These are phyloP conservation scores for Nebria salina DNA, from an alignment of 2,888 invertebrate species.

Conservation along the genomic window DNA sequence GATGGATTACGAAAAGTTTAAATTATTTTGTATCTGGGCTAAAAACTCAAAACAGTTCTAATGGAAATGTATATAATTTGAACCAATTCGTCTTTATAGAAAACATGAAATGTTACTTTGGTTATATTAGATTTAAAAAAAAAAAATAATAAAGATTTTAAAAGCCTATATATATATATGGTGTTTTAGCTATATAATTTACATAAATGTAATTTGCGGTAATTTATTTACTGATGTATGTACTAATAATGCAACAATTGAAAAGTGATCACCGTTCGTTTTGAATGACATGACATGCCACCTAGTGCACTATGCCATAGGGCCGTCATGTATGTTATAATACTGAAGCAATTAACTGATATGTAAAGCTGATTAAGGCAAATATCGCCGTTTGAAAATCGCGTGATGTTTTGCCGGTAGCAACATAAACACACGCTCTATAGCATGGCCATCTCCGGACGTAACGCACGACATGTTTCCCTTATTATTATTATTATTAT, in stretches of 20 bases:
- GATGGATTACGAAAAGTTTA: too few relatives aligned
- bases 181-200: too few relatives aligned
- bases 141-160: too few relatives aligned
- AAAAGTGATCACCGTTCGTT: constrained; percentile 27
- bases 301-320: constrained; percentile 33
- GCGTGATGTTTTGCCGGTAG: constrained; percentile 17
- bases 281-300: constrained; percentile 29
- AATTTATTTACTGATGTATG: not conserved
- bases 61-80: too few relatives aligned
- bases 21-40: too few relatives aligned
- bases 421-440: not conserved
- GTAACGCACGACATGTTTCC: not conserved
- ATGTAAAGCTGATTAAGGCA: constrained; percentile 37
- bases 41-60: too few relatives aligned
- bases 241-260: constrained; percentile 13
- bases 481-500: too few relatives aligned
- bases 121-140: too few relatives aligned
- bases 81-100: too few relatives aligned
- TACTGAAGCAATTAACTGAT: constrained; percentile 41
- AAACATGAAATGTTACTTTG: too few relatives aligned
- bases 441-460: not conserved
- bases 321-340: constrained; percentile 21
- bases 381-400: constrained; percentile 31
- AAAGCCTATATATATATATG: too few relatives aligned
- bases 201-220: not conserved